Evolutionary conservation across 2,888 invertebrate species (phyloP).

Genomic region (Calameuta filiformis): DNA sequence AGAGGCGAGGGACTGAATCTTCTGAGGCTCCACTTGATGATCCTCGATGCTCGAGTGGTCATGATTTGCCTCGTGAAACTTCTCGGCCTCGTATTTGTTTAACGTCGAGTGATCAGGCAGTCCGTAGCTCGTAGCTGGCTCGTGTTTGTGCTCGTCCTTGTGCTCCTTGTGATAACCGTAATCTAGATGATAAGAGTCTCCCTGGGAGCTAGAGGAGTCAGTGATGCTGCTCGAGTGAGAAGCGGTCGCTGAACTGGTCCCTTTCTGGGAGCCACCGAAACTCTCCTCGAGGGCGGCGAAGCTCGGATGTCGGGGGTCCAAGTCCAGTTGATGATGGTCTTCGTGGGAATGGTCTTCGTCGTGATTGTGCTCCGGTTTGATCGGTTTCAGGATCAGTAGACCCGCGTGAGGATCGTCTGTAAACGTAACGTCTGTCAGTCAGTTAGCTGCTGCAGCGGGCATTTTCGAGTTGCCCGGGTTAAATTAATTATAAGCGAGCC

Average conservation of each 20-base stretch:
- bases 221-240: background rate
- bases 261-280: conserved; percentile 43
- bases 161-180: too few relatives aligned
- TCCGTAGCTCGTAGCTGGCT: conserved; percentile 23
- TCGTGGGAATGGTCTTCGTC: background rate
- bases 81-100: conserved; percentile 6
- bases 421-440: conserved; percentile 62
- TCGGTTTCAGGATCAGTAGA: conserved; percentile 60
- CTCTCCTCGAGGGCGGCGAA: conserved; percentile 40
- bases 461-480: background rate
- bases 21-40: background rate
- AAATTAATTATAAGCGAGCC: too few relatives aligned
- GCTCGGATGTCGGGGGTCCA: conserved; percentile 24
- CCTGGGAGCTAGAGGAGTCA: too few relatives aligned
- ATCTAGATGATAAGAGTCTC: too few relatives aligned
- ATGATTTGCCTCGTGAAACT: conserved; percentile 14
- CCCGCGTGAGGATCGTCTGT: conserved; percentile 60
- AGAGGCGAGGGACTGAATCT: background rate
- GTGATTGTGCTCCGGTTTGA: conserved; percentile 2
- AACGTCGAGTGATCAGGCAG: conserved; percentile 12
- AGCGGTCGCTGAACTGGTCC: background rate
- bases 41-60: conserved; percentile 7
- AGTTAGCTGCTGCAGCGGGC: conserved; percentile 14
- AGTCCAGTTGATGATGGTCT: conserved; percentile 16
- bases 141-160: conserved; percentile 19